Evolutionary conservation across 1,140 invertebrate species (phyloP).

Genomic region (Pseudomyrmex gracilis): DNA sequence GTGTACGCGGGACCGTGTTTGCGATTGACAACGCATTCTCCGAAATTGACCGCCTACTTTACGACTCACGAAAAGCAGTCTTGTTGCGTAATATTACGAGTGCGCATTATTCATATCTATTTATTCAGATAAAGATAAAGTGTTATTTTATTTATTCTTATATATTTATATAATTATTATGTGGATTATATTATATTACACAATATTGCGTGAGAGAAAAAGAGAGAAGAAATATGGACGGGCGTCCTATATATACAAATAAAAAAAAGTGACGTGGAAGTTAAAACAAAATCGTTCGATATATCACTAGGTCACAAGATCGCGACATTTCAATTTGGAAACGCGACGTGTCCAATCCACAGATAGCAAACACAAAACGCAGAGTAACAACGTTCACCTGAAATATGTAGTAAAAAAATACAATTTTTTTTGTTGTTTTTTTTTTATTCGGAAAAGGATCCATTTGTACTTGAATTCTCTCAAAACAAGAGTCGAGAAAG

Average conservation of each 20-base stretch:
- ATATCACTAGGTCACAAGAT: not conserved
- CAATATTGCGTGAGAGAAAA: too few relatives aligned
- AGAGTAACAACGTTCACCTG: not conserved
- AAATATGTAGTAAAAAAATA: not conserved
- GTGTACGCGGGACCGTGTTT: not conserved
- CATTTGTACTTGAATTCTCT: too few relatives aligned
- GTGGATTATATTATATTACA: too few relatives aligned
- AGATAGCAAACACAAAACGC: slow-evolving; percentile 1
- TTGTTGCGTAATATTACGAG: not conserved
- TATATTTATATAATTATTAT: too few relatives aligned
- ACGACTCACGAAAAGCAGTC: not conserved
- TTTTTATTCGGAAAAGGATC: too few relatives aligned
- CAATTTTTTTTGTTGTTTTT: too few relatives aligned
- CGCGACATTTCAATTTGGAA: slow-evolving; percentile 36
- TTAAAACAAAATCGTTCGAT: not conserved
- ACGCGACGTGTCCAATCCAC: slow-evolving; percentile 20
- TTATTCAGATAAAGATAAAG: too few relatives aligned
- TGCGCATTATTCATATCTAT: too few relatives aligned
- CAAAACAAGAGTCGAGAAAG: not conserved
- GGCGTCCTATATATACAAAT: not conserved
- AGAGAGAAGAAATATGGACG: too few relatives aligned
- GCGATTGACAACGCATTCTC: slow-evolving; percentile 11
- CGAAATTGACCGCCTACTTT: slow-evolving; percentile 2
- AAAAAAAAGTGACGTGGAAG: not conserved
- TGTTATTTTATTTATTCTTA: too few relatives aligned